phyloP scores from a whole-genome alignment of 2,797 vertebrate species.

The Arrhamphus sclerolepis region DNA sequence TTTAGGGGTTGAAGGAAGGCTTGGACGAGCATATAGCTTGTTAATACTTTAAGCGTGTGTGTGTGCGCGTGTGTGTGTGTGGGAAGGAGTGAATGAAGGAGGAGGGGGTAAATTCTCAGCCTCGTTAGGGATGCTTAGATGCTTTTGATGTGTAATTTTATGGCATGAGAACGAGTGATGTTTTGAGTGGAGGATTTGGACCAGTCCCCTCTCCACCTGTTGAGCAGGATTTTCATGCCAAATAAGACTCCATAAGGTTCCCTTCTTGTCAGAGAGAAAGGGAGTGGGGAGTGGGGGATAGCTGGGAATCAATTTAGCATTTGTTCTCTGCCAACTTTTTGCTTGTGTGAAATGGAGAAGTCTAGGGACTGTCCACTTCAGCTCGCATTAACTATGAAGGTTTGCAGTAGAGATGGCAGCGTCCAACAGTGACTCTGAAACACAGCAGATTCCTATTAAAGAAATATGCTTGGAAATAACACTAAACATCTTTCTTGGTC shows the following conservation, averaged over 20 bases:
- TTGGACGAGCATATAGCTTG: conserved; percentile 66
- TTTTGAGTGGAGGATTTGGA: conserved; percentile 69
- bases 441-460: background rate
- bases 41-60: conserved; percentile 76
- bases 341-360: conserved; percentile 12
- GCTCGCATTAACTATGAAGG: conserved; percentile 4
- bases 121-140: conserved; percentile 77
- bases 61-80: conserved; percentile 33
- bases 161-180: conserved; percentile 76
- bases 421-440: background rate
- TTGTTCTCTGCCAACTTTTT: conserved; percentile 41
- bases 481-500: background rate
- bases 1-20: conserved; percentile 39
- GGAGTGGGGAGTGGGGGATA: conserved; percentile 8
- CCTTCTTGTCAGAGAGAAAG: conserved; percentile 3
- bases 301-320: conserved; percentile 47
- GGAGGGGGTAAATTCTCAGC: conserved; percentile 51
- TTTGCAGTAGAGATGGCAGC: conserved; percentile 1
- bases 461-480: background rate
- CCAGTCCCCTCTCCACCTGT: conserved; percentile 67
- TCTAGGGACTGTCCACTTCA: conserved; percentile 12
- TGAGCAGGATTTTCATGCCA: conserved; percentile 67
- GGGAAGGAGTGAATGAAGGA: conserved; percentile 24
- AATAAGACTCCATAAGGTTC: conserved; percentile 54
- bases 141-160: conserved; percentile 82